Conservation (phyloP, 2,797 vertebrate genomes). For the Trachurus trachurus region DNA sequence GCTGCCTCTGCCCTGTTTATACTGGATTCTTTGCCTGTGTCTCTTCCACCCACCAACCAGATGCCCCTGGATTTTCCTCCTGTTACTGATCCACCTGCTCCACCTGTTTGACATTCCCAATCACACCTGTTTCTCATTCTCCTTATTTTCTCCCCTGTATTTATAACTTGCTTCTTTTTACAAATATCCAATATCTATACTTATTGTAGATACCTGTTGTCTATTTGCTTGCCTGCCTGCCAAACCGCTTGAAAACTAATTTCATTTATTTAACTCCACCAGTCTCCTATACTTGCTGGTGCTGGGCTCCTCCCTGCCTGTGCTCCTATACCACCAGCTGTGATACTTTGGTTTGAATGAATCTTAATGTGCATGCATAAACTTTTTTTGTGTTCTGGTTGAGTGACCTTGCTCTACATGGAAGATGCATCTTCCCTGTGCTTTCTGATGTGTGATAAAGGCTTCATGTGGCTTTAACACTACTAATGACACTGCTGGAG, state of each 20-base stretch:
- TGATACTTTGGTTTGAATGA: slow-evolving; percentile 20
- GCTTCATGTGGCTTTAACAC: slow-evolving; percentile 20
- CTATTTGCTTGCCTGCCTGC: background rate
- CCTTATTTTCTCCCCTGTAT: background rate
- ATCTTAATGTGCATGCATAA: slow-evolving; percentile 26
- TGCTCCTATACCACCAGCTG: background rate
- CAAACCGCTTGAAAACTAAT: background rate
- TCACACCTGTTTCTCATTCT: background rate
- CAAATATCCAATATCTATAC: background rate
- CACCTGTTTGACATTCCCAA: background rate
- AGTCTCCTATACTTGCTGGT: background rate
- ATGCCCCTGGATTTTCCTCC: background rate
- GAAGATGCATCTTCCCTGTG: slow-evolving; percentile 1
- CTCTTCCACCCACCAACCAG: background rate
- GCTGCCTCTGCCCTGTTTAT: background rate
- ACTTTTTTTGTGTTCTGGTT: slow-evolving; percentile 11
- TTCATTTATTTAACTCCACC: background rate
- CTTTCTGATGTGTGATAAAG: slow-evolving; percentile 22
- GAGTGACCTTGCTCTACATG: slow-evolving; percentile 19
- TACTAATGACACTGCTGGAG: background rate
- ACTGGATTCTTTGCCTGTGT: background rate
- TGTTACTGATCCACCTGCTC: background rate
- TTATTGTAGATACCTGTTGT: background rate
- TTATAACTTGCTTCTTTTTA: background rate
- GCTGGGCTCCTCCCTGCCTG: background rate